A percentile compares a stretch with the other conserved stretches of the same genome.
phyloP scores from a whole-genome alignment of 1,140 invertebrate genomes.

The Kradibia gibbosae region DNA sequence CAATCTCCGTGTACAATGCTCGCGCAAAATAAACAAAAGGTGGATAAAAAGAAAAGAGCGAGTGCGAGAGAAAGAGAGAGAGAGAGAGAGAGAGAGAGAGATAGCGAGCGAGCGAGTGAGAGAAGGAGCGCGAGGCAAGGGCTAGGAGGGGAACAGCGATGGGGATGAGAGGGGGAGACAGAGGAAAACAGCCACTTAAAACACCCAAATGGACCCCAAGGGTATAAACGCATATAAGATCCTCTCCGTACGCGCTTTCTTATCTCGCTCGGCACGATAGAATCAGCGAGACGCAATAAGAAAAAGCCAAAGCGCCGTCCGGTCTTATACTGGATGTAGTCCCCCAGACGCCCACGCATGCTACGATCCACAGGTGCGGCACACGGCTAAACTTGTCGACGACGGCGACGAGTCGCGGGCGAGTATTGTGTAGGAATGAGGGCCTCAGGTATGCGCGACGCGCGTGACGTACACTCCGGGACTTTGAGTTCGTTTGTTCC shows the following conservation, averaged over 20 bases:
- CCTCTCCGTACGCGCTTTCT: constrained; percentile 7
- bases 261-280: constrained; percentile 30
- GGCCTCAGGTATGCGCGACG: constrained; percentile 35
- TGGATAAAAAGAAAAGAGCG: constrained; percentile 4
- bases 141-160: background rate
- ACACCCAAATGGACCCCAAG: constrained; percentile 16
- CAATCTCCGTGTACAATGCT: constrained; percentile 15
- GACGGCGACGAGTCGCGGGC: background rate
- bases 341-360: constrained; percentile 64
- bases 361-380: constrained; percentile 68
- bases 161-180: too few relatives aligned
- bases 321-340: constrained; percentile 55
- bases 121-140: background rate
- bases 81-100: background rate
- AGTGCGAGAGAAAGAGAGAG: background rate
- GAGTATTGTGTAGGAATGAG: background rate
- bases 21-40: constrained; percentile 1
- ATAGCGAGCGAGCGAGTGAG: background rate
- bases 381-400: constrained; percentile 60
- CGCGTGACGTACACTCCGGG: constrained; percentile 49
- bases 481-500: constrained; percentile 43
- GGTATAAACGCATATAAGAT: constrained; percentile 28
- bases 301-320: constrained; percentile 43
- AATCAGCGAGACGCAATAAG: constrained; percentile 29
- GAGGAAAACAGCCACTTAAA: constrained; percentile 32